phyloP scores from a whole-genome alignment of 2,113 vertebrate species.

The Sapajus apella region DNA sequence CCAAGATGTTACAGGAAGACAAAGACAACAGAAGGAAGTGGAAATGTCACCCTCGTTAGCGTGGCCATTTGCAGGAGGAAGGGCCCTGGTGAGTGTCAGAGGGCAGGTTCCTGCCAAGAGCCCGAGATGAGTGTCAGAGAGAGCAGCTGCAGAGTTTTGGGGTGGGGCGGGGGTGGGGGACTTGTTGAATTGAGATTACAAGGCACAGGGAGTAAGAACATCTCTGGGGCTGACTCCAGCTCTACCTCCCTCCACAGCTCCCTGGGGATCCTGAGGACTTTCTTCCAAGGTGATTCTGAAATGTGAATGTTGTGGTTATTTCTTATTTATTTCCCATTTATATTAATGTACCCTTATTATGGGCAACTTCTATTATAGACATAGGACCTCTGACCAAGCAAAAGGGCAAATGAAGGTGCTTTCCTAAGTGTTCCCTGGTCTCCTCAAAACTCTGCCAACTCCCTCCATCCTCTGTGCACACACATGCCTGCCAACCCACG shows the following conservation, averaged over 20 bases:
- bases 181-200: not conserved
- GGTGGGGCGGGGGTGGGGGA: accelerated
- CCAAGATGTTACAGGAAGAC: not conserved
- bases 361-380: not conserved
- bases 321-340: conserved; percentile 79
- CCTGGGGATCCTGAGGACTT: not conserved
- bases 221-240: not conserved
- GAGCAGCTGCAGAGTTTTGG: not conserved
- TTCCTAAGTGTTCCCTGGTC: not conserved
- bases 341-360: conserved; percentile 71
- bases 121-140: not conserved
- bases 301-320: conserved; percentile 54
- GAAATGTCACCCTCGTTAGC: conserved; percentile 72
- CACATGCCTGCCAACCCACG: too few species aligned
- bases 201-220: not conserved
- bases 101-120: not conserved
- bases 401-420: conserved; percentile 59
- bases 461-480: too few species aligned
- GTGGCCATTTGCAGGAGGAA: not conserved
- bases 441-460: not conserved
- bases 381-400: conserved; percentile 31
- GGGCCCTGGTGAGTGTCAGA: conserved; percentile 38
- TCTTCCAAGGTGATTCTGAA: conserved; percentile 65
- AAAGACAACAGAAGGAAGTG: conserved; percentile 42
- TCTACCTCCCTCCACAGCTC: not conserved